A percentile compares a stretch with the other conserved stretches of the same genome.
phyloP scores from a whole-genome alignment of 1,140 invertebrate species.

The Spodoptera litura region DNA sequence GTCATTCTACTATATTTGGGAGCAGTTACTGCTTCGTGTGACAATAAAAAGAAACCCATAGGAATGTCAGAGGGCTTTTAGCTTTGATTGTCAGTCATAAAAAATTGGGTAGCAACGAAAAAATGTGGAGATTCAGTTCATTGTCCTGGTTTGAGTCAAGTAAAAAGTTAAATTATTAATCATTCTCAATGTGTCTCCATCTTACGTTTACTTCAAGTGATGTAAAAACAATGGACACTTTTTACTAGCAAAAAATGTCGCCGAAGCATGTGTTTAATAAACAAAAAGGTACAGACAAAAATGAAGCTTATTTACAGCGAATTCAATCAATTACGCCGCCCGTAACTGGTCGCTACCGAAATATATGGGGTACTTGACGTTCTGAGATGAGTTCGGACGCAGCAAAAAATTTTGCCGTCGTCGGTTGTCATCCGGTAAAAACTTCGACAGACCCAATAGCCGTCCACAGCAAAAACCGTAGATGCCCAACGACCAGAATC shows the following conservation, averaged over 20 bases:
- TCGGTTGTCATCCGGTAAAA: slow-evolving; percentile 68
- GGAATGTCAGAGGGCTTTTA: slow-evolving; percentile 41
- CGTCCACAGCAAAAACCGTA: slow-evolving; percentile 72
- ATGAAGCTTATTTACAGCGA: slow-evolving; percentile 72
- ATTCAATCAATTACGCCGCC: slow-evolving; percentile 79
- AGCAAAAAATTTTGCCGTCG: slow-evolving; percentile 72
- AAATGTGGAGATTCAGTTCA: slow-evolving; percentile 34
- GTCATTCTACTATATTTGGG: slow-evolving; percentile 27
- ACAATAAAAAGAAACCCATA: slow-evolving; percentile 38
- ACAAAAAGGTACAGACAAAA: slow-evolving; percentile 57
- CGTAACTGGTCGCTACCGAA: slow-evolving; percentile 66
- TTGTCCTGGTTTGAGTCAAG: slow-evolving; percentile 25
- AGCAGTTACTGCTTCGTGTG: slow-evolving; percentile 29
- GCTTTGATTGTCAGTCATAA: slow-evolving; percentile 44
- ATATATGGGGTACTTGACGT: slow-evolving; percentile 76
- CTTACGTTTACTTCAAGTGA: slow-evolving; percentile 23
- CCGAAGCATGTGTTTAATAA: slow-evolving; percentile 41
- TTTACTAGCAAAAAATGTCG: slow-evolving; percentile 47
- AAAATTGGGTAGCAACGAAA: slow-evolving; percentile 35
- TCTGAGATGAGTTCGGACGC: slow-evolving; percentile 68
- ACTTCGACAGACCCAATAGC: slow-evolving; percentile 70
- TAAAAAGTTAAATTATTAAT: slow-evolving; percentile 46
- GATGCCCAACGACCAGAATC: slow-evolving; percentile 61
- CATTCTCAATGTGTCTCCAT: slow-evolving; percentile 27
- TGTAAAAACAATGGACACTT: slow-evolving; percentile 32